A percentile compares a stretch with the other conserved stretches of the same genome.
Conservation (phyloP, 2,113 vertebrate genomes). For the Heteronetta atricapilla region DNA sequence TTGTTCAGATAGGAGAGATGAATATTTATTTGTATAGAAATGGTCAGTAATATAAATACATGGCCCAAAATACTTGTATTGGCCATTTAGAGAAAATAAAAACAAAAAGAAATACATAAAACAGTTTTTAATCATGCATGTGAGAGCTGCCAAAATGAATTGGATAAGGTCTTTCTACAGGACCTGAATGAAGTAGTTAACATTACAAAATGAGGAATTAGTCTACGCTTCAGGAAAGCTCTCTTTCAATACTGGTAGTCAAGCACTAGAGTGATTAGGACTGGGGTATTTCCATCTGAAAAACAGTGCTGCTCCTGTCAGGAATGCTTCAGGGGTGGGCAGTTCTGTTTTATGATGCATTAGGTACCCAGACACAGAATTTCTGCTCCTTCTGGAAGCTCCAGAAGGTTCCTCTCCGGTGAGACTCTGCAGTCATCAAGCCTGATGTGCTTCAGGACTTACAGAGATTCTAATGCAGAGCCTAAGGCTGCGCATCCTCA, state of each 20-base stretch:
- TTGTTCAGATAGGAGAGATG: background rate
- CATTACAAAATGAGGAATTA: background rate
- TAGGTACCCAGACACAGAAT: background rate
- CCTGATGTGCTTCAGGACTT: background rate
- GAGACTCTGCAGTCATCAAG: background rate
- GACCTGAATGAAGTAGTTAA: background rate
- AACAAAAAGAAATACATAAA: background rate
- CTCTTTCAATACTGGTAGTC: background rate
- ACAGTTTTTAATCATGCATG: background rate
- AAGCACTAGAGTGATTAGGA: background rate
- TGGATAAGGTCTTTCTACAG: background rate
- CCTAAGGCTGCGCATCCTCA: accelerated
- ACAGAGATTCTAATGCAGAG: background rate
- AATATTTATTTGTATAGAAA: background rate
- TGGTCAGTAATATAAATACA: background rate
- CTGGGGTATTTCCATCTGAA: background rate
- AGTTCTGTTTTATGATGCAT: background rate
- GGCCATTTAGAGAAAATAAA: background rate
- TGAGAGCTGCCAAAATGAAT: background rate
- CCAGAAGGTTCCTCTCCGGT: background rate
- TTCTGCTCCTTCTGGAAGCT: background rate
- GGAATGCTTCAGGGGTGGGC: background rate
- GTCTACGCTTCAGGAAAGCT: background rate
- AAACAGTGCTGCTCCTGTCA: background rate
- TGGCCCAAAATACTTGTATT: background rate